Base-by-base conservation (phyloP, 2,113 vertebrate genomes). In the Mirza zaza region DNA sequence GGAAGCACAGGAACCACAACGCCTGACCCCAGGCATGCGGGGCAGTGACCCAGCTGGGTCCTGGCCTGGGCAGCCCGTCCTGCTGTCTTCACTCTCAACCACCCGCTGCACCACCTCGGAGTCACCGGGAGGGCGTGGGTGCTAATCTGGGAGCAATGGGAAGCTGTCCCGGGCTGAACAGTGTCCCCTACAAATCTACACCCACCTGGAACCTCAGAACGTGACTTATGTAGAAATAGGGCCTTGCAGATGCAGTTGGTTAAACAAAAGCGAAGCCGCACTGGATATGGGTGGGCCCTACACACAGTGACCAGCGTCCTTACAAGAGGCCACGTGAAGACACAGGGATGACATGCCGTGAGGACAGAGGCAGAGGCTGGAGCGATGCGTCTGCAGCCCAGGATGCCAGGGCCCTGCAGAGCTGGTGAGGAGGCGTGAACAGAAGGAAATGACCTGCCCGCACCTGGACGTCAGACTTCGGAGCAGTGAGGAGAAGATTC, bases 21-120 rank as follows among this genome's bases (percentile, higher is more conserved):
- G 6, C 67, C 1, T 2, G 18, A 20, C 27, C 85, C 39, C 52
- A 57, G 36, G 12, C 10, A 14, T 27, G 0, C 2, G 25, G n/a
- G 55, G 36, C 29, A 13, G 50, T 8, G 50, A 32, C 67, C 0
- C 2, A 71, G 50, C 50, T 8, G 25, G 25, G 34, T 18, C 34
- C n/a, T 42, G 52, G 20, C 20, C 52, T 5, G 36, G 85, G 50
- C 27, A 14, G 15, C 50, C 50, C 36, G 17, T n/a, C 1, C n/a
- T 6, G 0, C 0, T 7, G 9, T 32, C 23, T 6, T 71, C 25
- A 39, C 27, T 6, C 25, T 17, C 25, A 71, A 6, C 17, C 52
- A 18, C 17, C 52, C 14, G 15, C 6, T 20, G 15, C 67, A 20
- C 67, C 12, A 36, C 18, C 68, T 42, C 36, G 3, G 15, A 15